Conservation (phyloP, 2,113 vertebrate genomes). For the Diglossa brunneiventris region DNA sequence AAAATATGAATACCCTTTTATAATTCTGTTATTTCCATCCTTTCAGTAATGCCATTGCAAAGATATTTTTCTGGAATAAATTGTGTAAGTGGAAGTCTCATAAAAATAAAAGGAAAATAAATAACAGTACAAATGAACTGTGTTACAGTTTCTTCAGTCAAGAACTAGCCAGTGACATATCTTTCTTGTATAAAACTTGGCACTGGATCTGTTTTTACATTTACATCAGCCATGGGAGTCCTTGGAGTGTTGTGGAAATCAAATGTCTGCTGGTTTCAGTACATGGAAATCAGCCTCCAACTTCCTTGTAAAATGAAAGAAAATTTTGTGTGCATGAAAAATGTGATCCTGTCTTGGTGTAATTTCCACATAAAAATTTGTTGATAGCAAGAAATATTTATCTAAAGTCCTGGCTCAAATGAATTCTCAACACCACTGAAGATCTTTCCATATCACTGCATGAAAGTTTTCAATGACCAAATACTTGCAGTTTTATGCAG, state of each 20-base stretch:
- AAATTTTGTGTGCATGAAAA: not conserved
- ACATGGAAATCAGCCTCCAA: not conserved
- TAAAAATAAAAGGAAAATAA: not conserved
- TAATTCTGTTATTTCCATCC: not conserved
- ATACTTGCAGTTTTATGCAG: not conserved
- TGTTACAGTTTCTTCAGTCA: not conserved
- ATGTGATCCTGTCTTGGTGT: not conserved
- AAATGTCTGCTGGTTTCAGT: slow-evolving; percentile 24
- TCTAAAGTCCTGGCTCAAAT: not conserved
- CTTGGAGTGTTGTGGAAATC: slow-evolving; percentile 48
- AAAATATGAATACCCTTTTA: not conserved
- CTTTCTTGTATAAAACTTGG: slow-evolving; percentile 36
- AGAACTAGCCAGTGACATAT: not conserved
- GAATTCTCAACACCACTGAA: not conserved
- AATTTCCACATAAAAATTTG: not conserved
- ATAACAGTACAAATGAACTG: not conserved
- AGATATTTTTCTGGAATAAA: not conserved
- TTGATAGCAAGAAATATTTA: not conserved
- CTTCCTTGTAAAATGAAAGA: not conserved
- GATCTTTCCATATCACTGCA: not conserved
- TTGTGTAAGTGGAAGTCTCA: not conserved
- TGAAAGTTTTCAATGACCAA: not conserved
- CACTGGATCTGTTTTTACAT: not conserved
- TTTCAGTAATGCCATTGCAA: not conserved
- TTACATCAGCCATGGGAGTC: slow-evolving; percentile 29